Evolutionary conservation across 2,888 invertebrate genomes (phyloP).

Genomic region (Eupithecia dodoneata): DNA sequence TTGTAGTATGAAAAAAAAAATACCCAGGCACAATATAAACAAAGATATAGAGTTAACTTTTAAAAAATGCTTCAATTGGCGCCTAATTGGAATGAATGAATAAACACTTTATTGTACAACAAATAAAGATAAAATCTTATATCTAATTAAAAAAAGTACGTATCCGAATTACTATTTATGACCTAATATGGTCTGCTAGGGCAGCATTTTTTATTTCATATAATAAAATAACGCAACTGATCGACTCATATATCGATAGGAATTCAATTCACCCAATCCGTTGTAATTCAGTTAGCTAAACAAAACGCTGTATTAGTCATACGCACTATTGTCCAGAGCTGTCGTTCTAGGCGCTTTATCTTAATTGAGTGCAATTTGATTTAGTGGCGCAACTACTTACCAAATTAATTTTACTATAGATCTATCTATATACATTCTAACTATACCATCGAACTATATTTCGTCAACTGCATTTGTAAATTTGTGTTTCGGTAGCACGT

Average conservation of each 20-base stretch:
- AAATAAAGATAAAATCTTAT: too few species aligned
- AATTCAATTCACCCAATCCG: conserved; percentile 64
- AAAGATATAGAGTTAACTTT: neutral
- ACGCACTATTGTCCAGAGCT: conserved; percentile 72
- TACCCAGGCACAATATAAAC: neutral
- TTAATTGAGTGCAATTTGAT: conserved; percentile 83
- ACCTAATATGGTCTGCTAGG: neutral
- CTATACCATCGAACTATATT: conserved; percentile 49
- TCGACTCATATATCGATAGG: conserved; percentile 55
- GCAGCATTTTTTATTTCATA: neutral
- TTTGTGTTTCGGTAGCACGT: conserved; percentile 56
- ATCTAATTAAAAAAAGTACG: too few species aligned
- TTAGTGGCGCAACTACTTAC: conserved; percentile 69
- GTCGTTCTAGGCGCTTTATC: conserved; percentile 78
- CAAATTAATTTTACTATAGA: conserved; percentile 55
- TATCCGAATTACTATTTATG: too few species aligned
- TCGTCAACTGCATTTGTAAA: conserved; percentile 51
- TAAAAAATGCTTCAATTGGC: too few species aligned
- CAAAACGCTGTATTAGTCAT: conserved; percentile 80
- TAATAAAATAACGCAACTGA: conserved; percentile 49
- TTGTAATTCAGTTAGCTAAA: conserved; percentile 76
- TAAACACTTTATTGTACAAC: too few species aligned
- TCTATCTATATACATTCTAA: conserved; percentile 43
- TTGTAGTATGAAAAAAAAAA: neutral
- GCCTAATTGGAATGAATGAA: too few species aligned